Conservation (phyloP, 2,888 invertebrate species). For the Cheilosia vulpina region DNA sequence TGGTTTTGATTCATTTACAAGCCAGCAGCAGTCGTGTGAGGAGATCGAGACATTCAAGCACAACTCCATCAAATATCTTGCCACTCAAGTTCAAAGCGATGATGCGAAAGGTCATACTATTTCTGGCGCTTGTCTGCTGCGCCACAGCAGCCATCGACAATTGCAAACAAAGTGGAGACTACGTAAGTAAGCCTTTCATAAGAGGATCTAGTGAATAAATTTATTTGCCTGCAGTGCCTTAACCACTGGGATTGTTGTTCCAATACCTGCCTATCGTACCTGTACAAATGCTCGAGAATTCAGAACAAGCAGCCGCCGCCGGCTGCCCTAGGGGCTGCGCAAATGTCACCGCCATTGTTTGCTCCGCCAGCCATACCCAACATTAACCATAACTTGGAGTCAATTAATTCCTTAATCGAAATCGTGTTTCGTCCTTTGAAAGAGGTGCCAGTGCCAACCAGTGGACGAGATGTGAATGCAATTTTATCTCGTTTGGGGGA, state of each 20-base stretch:
- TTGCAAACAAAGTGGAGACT: slow-evolving; percentile 43
- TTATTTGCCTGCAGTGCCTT: slow-evolving; percentile 78
- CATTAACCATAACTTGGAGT: background rate
- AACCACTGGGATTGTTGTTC: slow-evolving; percentile 82
- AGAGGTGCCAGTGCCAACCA: background rate
- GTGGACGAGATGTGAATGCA: slow-evolving; percentile 29
- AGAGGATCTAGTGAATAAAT: background rate
- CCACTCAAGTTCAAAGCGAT: slow-evolving; percentile 16
- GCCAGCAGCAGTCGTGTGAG: slow-evolving; percentile 36
- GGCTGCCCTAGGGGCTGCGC: background rate
- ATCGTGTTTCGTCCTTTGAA: slow-evolving; percentile 35
- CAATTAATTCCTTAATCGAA: slow-evolving; percentile 20
- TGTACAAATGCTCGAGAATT: slow-evolving; percentile 77
- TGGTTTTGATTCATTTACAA: slow-evolving; percentile 43
- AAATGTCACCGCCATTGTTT: background rate
- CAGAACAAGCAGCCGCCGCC: background rate
- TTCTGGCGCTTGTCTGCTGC: slow-evolving; percentile 18
- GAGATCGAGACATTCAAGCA: slow-evolving; percentile 6
- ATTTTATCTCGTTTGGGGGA: slow-evolving; percentile 21
- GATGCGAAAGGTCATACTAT: slow-evolving; percentile 33
- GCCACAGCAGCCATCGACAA: slow-evolving; percentile 27
- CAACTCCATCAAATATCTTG: no score
- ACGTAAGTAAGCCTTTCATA: slow-evolving; percentile 22
- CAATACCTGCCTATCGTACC: slow-evolving; percentile 80
- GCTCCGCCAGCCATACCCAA: background rate